Percentiles rank a stretch among this genome's conserved stretches.
Conservation (phyloP, 2,888 invertebrate species). For the Heliconius charithonia region DNA sequence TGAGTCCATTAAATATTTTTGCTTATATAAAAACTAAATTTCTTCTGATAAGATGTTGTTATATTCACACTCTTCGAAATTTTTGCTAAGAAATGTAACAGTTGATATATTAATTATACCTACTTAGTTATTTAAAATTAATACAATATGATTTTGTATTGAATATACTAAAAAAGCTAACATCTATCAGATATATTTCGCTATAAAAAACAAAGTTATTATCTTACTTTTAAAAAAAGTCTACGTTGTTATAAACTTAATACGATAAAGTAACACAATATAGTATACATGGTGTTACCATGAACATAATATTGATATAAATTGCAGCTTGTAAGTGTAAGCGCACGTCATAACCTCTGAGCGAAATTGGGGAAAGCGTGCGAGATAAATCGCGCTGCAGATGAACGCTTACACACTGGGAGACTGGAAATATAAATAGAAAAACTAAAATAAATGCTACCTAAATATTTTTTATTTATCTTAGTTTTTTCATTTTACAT, state of each 20-base stretch:
- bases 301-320: constrained; percentile 42
- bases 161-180: no score
- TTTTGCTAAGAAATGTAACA: no score
- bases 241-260: neutral
- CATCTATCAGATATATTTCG: no score
- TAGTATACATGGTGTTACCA: constrained; percentile 31
- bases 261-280: neutral
- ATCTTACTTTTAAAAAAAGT: no score
- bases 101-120: no score
- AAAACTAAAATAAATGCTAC: neutral
- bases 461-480: neutral
- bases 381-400: constrained; percentile 63
- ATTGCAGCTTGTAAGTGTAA: constrained; percentile 48
- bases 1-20: no score
- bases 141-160: no score
- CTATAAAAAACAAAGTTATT: no score
- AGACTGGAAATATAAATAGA: neutral
- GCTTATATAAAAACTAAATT: no score
- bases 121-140: no score
- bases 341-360: constrained; percentile 61
- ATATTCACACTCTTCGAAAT: no score
- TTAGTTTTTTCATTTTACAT: neutral
- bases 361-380: constrained; percentile 65
- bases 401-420: constrained; percentile 36
- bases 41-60: no score